Conservation (phyloP, 2,888 invertebrate species). For the Meiosimyza decipiens region DNA sequence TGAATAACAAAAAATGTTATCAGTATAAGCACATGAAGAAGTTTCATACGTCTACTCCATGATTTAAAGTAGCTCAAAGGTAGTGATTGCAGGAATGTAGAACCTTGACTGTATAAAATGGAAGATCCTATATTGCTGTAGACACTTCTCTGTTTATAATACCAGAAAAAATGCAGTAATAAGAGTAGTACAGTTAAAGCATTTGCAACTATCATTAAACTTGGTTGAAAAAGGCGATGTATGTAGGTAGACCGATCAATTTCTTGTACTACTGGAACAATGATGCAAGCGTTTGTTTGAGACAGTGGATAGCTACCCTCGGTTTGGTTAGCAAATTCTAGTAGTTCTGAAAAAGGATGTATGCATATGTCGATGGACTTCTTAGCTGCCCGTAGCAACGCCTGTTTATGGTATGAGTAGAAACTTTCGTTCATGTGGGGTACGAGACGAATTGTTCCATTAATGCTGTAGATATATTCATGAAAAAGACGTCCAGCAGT, state of each 20-base stretch:
- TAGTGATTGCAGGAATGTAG: constrained; percentile 21
- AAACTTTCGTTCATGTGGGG: constrained; percentile 8
- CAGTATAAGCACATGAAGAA: constrained; percentile 30
- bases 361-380: constrained; percentile 40
- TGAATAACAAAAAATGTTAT: constrained; percentile 30
- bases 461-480: constrained; percentile 33
- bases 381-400: constrained; percentile 25
- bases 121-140: constrained; percentile 9
- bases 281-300: neutral
- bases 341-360: too few relatives aligned
- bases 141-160: constrained; percentile 38
- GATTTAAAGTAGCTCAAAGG: constrained; percentile 1
- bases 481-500: constrained; percentile 30
- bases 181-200: constrained; percentile 37
- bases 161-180: constrained; percentile 36
- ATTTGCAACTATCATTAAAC: constrained; percentile 34
- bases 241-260: constrained; percentile 43
- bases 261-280: constrained; percentile 45
- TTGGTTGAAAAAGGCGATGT: constrained; percentile 34
- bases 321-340: too few relatives aligned
- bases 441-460: constrained; percentile 24
- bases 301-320: too few relatives aligned
- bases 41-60: neutral
- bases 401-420: constrained; percentile 31
- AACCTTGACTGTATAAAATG: constrained; percentile 32